Base-by-base conservation (phyloP, 2,888 invertebrate species). In the Oasisia sp. region DNA sequence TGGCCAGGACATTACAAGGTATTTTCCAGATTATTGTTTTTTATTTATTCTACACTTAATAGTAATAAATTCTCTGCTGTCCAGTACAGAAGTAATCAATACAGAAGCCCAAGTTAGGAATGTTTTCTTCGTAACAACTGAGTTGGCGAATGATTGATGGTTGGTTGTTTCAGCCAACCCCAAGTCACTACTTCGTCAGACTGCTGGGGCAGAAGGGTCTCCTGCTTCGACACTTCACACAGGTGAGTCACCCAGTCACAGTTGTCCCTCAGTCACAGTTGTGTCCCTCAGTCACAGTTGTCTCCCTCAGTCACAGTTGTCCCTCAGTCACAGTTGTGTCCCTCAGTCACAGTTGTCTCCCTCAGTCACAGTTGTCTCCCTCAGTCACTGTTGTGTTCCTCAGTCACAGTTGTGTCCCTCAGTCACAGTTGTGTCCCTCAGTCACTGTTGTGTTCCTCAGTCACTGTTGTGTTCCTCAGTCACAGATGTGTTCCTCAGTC, bases 141-240 rank as follows among this genome's bases (percentile, higher is more conserved):
- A 50, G 14, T 50, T 1, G 9, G 50, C 14, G 8, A 50, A 50
- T 74, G n/a, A 27, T 74, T 74, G 74, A 74, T 7, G 27, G 14
- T 14, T 74, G 27, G n/a, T 74, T 74, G 74, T 74, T 74, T 91
- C 94, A 97, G 96, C 99, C 99, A 0, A 99, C 99, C 0, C 97
- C 97, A 0, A 97, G 98, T 94, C 99, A 99, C 96, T 99, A 98
- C 96, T 99, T 99, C 95, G 97, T 99, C 92, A 97, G 97, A 94
- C 96, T 99, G 94, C 96, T 99, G 92, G 97, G 98, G 95, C 98
- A 98, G 50, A 99, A 99, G 97, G 98, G 97, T 9, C 95, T 97
- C n/a, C 95, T 97, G 14, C 94, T 97, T 45, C 95, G 97, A 58
- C 96, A 97, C 94, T 97, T 97, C 95, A 97, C 97, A 19, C 97